phyloP scores from a whole-genome alignment of 2,888 invertebrate genomes.

The Thecocarcelia acutangulata region DNA sequence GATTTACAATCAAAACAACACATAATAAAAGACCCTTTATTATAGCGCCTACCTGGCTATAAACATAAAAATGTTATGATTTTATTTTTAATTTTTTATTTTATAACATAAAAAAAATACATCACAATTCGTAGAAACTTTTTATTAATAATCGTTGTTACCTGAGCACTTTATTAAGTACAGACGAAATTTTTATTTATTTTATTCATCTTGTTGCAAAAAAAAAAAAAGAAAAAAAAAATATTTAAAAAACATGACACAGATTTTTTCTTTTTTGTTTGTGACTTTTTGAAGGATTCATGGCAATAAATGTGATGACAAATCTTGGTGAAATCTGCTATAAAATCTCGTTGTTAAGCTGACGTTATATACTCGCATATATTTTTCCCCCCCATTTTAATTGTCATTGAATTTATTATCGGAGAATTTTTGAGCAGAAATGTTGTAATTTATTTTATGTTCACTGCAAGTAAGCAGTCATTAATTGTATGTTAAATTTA shows the following conservation, averaged over 20 bases:
- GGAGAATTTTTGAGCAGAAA: neutral
- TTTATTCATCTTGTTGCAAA: slow-evolving; percentile 11
- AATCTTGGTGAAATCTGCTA: slow-evolving; percentile 64
- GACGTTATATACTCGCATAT: slow-evolving; percentile 14
- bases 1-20: too few species aligned
- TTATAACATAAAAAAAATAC: neutral
- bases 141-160: slow-evolving; percentile 47
- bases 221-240: slow-evolving; percentile 6
- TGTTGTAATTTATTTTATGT: slow-evolving; percentile 23
- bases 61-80: slow-evolving; percentile 27
- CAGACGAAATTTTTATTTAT: slow-evolving; percentile 32
- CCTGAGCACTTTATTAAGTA: slow-evolving; percentile 22
- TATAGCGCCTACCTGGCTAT: neutral
- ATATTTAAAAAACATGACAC: slow-evolving; percentile 22
- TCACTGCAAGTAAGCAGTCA: neutral
- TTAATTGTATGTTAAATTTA: slow-evolving; percentile 41
- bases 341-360: slow-evolving; percentile 43
- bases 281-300: slow-evolving; percentile 52
- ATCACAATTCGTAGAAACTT: slow-evolving; percentile 54
- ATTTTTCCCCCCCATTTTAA: slow-evolving; percentile 28
- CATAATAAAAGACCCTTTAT: too few species aligned
- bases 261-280: too few species aligned
- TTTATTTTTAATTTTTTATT: slow-evolving; percentile 9
- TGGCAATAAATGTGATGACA: slow-evolving; percentile 36
- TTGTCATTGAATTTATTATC: slow-evolving; percentile 42